Base-by-base conservation (phyloP, 2,113 vertebrate genomes). In the Trochalopteron elliotii region DNA sequence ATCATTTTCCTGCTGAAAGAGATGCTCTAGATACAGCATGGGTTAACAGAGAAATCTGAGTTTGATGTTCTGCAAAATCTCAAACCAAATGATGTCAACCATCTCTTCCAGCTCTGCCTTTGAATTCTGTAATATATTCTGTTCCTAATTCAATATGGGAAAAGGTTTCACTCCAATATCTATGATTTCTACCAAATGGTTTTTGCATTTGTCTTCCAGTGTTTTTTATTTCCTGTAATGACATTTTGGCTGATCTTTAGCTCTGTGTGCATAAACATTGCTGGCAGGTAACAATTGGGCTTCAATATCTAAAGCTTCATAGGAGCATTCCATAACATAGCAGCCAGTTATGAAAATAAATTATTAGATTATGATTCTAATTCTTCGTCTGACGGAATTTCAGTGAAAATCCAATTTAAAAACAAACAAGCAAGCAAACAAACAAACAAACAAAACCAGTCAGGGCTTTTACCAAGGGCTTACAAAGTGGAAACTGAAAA, bases 191-290 rank as follows among this genome's bases (percentile, higher is more conserved):
- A 90, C 52, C 59, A 92, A 93, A 93, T 77, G 35, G 19, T 76
- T 92, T 94, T 70, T 68, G 55, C 57, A 87, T 94, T 78, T 39
- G 57, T 94, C 72, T 93, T 89, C 13, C 49, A 74, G 40, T 67
- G 45, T 19, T 95, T 96, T 86, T 4, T 39, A 87, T 94, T 96
- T 96, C 83, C 94, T 95, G 82, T 89, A 89, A 82, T 77, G 71
- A 86, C 61, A 63, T 84, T 95, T 95, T 89, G 89, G 79, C 83
- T 93, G 47, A 92, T 77, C 28, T 96, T 61, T 86, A 91, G 65
- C 80, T 79, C 55, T 94, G 47, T 86, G 25, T 60, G 52, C 71
- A 67, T 53, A 93, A 95, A 71, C 61, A 9, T 5, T 69, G 69
- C 42, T 87, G 63, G 59, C 78, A 94, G 56, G 89, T 83, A 87